Evolutionary conservation across 1,140 invertebrate genomes (phyloP).

Genomic region (Hypothenemus hampei): DNA sequence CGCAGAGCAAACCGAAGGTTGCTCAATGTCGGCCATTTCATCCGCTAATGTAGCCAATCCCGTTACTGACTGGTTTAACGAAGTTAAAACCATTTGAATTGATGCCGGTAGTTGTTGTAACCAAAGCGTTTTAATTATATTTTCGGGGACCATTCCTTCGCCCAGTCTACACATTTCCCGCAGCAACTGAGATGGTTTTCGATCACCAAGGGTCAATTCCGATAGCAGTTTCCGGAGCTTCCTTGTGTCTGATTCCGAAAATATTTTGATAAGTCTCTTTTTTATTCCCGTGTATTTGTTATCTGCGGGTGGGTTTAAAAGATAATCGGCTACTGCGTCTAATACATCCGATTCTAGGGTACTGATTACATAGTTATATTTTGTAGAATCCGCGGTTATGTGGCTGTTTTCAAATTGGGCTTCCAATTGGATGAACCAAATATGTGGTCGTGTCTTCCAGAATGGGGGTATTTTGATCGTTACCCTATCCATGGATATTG

Average conservation of each 20-base stretch:
- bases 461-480: not conserved
- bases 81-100: not conserved
- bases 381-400: not conserved
- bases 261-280: not conserved
- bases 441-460: not conserved
- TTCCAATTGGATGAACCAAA: not conserved
- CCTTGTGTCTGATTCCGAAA: not conserved
- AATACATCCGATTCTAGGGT: not conserved
- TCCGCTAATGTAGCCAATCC: not conserved
- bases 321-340: too few relatives aligned
- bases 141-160: not conserved
- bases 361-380: not conserved
- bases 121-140: not conserved
- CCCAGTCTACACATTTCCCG: not conserved
- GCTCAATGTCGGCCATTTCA: not conserved
- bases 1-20: too few relatives aligned
- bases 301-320: not conserved
- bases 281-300: not conserved
- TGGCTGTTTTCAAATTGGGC: not conserved
- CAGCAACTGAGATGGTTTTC: not conserved
- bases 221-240: not conserved
- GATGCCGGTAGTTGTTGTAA: not conserved
- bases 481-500: not conserved
- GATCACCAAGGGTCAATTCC: not conserved
- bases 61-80: not conserved